Conservation (phyloP, 1,140 invertebrate genomes). For the Papilio polyxenes region DNA sequence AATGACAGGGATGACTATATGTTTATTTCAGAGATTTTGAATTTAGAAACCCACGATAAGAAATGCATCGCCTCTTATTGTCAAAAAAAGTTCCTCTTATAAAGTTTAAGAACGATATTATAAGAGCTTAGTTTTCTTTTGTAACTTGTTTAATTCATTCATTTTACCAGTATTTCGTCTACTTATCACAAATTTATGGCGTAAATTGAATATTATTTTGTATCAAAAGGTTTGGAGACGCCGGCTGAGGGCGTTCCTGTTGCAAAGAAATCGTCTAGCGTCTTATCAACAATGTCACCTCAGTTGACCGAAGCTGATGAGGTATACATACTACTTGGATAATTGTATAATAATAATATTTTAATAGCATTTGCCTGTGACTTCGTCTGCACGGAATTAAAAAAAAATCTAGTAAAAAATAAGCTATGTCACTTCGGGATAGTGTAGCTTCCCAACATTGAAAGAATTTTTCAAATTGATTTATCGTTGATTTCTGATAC, state of each 20-base stretch:
- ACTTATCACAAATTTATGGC: background rate
- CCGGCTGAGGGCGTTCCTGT: conserved; percentile 48
- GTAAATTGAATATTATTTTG: background rate
- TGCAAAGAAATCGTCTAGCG: conserved; percentile 52
- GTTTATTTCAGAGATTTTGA: no score
- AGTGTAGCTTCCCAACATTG: no score
- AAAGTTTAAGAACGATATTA: no score
- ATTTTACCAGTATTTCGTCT: background rate
- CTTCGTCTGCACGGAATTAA: no score
- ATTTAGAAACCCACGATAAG: no score
- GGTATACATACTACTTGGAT: conserved; percentile 33
- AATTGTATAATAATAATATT: background rate
- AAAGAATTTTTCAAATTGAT: no score
- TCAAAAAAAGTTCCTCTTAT: no score
- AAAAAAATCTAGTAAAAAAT: no score
- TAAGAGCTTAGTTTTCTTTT: background rate
- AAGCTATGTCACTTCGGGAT: background rate
- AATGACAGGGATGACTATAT: no score
- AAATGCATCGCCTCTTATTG: no score
- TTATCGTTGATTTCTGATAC: no score
- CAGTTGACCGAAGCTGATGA: conserved; percentile 39
- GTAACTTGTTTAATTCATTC: background rate
- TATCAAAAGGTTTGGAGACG: conserved; percentile 46
- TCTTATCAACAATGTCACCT: background rate
- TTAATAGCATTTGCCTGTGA: background rate